Percentiles rank a stretch among this genome's conserved stretches.
phyloP scores from a whole-genome alignment of 1,140 invertebrate species.

The Thaumatotibia leucotreta region DNA sequence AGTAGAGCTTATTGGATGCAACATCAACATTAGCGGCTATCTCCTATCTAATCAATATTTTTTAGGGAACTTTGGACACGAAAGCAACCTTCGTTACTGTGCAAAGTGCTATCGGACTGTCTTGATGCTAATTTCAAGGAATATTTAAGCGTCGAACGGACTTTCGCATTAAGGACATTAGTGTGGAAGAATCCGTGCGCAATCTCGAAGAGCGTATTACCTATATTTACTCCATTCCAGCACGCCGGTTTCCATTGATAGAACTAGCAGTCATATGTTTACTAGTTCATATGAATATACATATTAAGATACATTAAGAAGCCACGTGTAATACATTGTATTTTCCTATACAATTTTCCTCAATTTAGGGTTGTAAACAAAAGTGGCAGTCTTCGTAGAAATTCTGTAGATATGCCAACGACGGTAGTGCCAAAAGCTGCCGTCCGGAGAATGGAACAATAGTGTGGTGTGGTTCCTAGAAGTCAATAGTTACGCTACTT shows the following conservation, averaged over 20 bases:
- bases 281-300: not conserved
- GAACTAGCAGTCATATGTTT: not conserved
- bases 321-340: slow-evolving; percentile 11
- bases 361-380: slow-evolving; percentile 35
- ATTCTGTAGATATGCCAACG: slow-evolving; percentile 28
- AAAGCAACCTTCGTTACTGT: too few species aligned
- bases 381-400: slow-evolving; percentile 32
- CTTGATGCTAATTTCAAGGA: too few species aligned
- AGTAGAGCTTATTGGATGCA: not conserved
- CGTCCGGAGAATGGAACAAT: slow-evolving; percentile 50
- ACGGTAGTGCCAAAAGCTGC: slow-evolving; percentile 33
- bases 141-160: too few species aligned
- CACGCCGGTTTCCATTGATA: slow-evolving; percentile 1
- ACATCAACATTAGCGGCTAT: too few species aligned
- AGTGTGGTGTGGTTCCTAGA: slow-evolving; percentile 38
- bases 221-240: not conserved
- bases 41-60: too few species aligned
- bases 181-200: not conserved
- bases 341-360: slow-evolving; percentile 33
- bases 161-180: not conserved
- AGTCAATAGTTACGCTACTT: slow-evolving; percentile 31
- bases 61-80: too few species aligned
- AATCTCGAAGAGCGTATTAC: not conserved
- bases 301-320: not conserved
- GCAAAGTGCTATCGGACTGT: too few species aligned